Base-by-base conservation (phyloP, 1,140 invertebrate genomes). In the Brachionus rubens region DNA sequence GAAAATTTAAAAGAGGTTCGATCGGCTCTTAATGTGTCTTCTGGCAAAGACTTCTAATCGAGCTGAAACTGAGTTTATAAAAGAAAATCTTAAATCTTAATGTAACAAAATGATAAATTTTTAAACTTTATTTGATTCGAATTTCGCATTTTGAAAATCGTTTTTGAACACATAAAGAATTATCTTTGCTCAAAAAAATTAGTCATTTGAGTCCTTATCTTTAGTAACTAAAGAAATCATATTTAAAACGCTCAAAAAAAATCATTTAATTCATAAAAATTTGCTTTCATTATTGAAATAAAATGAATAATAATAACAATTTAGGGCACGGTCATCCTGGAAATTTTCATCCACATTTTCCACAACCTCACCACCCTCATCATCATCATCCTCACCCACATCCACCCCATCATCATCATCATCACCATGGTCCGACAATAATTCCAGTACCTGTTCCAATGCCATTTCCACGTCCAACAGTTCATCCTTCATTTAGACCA, bases 261-360 rank as follows among this genome's bases (percentile, higher is more conserved):
- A 14, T 14, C 7, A 26, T 54, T 54, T 24, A 28, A 14, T 26
- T 5, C 28, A 54, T 54, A 54, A 54, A 54, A 26, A 26, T 24
- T 6, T 26, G 24, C 1, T 30, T 26, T 30, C 14, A 7, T 14
- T 14, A 41, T 14, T 50, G 7, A n/a, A 3, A 14, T 12, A 54
- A 16, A 54, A 54, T 54, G 50, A 54, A 54, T 54, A 54, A 54
- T 30, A 54, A 54, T 54, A 54, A 54, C 14, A 54, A 54, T 54
- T 54, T 30, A 9, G 28, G n/a, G 6, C 7, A 21, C 14, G 21
- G 12, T 26, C 28, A 26, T 54, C 21, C 19, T 47, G 4, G 28
- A 6, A 21, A 54, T 26, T 24, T 26, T 54, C 50, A 54, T 9
- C 50, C 19, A 26, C 50, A 30, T 10, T 7, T 26, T 26, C 50